Conservation (phyloP, 2,113 vertebrate genomes). For the Tetrax tetrax region DNA sequence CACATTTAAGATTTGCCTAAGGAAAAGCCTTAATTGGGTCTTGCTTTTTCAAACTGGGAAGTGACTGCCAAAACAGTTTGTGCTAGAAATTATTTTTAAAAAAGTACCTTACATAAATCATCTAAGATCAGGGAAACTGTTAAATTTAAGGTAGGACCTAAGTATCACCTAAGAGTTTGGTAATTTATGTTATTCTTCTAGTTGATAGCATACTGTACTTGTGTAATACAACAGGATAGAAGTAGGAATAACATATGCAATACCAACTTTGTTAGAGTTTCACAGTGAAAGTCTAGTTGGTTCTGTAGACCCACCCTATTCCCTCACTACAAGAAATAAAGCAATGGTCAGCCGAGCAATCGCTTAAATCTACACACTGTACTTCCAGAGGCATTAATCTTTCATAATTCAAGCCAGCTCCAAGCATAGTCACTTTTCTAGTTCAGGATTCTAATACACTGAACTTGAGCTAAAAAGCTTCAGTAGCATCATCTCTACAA, state of each 20-base stretch:
- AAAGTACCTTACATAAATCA: not conserved
- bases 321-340: not conserved
- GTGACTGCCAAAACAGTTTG: not conserved
- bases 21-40: constrained; percentile 4
- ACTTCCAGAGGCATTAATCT: not conserved
- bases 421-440: not conserved
- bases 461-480: not conserved
- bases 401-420: not conserved
- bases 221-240: not conserved
- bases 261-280: not conserved
- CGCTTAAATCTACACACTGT: not conserved
- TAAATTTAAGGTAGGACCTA: not conserved
- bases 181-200: not conserved
- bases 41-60: not conserved
- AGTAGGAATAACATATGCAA: not conserved
- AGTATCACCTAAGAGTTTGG: not conserved
- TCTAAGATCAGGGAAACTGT: not conserved
- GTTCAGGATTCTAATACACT: not conserved
- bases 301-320: not conserved
- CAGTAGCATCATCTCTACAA: not conserved
- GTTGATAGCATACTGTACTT: no score
- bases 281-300: not conserved
- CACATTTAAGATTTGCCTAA: constrained; percentile 23
- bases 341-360: not conserved
- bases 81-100: not conserved